These are phyloP conservation scores for Chloroceryle inda DNA, from an alignment of 2,797 vertebrate genomes.

Conservation along the genomic window DNA sequence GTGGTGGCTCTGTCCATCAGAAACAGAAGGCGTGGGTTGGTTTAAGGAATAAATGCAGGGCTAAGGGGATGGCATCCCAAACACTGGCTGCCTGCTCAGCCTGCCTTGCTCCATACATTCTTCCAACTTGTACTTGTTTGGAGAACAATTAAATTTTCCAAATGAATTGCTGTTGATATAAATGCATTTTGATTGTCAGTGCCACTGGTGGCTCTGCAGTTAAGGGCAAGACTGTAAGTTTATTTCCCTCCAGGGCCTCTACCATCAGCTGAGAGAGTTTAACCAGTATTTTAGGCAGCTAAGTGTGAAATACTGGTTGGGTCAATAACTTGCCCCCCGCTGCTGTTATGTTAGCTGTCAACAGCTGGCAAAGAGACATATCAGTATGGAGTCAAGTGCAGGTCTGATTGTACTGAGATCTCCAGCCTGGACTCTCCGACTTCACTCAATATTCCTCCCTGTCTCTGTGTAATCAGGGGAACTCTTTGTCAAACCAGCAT, in stretches of 20 bases:
- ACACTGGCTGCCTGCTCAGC: background rate
- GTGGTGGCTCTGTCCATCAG: background rate
- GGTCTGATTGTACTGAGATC: background rate
- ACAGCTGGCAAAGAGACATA: slow-evolving; percentile 2
- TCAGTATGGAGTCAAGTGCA: background rate
- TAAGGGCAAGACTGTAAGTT: background rate
- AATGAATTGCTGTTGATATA: background rate
- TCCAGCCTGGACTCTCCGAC: background rate
- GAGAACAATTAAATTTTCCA: slow-evolving; percentile 4
- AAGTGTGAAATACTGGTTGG: slow-evolving; percentile 34
- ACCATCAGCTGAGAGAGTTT: slow-evolving; percentile 1
- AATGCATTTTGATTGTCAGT: background rate
- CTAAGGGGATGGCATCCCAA: background rate
- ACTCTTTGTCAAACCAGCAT: background rate
- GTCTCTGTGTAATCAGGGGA: background rate
- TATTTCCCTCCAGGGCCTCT: background rate
- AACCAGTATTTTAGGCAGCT: slow-evolving; percentile 51
- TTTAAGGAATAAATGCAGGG: background rate
- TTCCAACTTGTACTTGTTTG: background rate
- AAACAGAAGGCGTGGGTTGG: background rate
- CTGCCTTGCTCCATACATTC: background rate
- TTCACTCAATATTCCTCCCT: background rate
- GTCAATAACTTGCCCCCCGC: slow-evolving; percentile 1
- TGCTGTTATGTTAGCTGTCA: background rate
- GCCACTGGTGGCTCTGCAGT: background rate